Base-by-base conservation (phyloP, 2,113 vertebrate species). In the Melanocharis versteri region DNA sequence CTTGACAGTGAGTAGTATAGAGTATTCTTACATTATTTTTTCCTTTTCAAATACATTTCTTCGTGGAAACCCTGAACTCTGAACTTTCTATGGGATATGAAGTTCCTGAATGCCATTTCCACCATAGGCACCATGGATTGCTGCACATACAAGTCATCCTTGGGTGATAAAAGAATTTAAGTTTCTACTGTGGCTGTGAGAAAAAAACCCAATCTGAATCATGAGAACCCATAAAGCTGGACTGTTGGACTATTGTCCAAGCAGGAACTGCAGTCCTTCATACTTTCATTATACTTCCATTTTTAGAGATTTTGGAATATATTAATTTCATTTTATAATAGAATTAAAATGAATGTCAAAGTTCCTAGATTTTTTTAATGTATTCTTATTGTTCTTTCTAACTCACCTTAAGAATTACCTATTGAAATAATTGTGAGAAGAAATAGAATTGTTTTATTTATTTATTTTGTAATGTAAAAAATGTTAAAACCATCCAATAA, bases 401-500 rank as follows among this genome's bases (percentile, higher is more conserved):
- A 35, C 4, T 60, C 45, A 61, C 1, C 4, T n/a, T 70, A 60
- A 56, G 7, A 42, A 5, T 33, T n/a, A 33, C 4, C 7, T 28
- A 35, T 19, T 72, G 18, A 83, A 73, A 76, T 27, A 37, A 19
- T 50, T 68, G 16, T 2, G 2, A 40, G 33, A 57, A 71, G 2
- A 80, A 86, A 72, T 7, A 33, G 0, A 51, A 39, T 71, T 7
- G 8, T 13, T 24, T 40, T 24, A 11, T 16, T 18, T 31, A 11
- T 42, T 27, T 42, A 16, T 66, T 83, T 80, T 56, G 6, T 22
- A 24, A 15, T 42, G 9, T 26, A 39, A 73, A 64, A 73, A 47
- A 28, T 16, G 3, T 56, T 44, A 23, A 64, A 88, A 26, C 9
- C 9, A 4, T 0, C 1, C 5, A 14, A 1, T 77, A 40, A 2